phyloP scores from a whole-genome alignment of 1,140 invertebrate species.

The Capitella teleta region DNA sequence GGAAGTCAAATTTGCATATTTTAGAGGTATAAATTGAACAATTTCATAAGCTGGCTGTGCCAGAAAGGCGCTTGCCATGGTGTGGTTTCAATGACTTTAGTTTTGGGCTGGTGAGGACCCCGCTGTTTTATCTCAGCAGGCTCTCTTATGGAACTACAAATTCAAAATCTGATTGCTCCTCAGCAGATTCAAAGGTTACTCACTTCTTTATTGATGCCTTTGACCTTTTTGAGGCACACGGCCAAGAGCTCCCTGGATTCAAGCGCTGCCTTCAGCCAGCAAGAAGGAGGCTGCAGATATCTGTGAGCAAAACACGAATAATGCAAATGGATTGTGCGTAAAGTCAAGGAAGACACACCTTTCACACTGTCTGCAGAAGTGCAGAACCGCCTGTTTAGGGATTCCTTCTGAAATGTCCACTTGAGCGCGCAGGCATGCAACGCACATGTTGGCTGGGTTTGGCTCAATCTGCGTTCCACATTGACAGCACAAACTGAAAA shows the following conservation, averaged over 20 bases:
- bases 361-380: constrained; percentile 39
- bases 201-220: constrained; percentile 71
- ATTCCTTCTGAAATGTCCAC: constrained; percentile 95
- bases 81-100: neutral
- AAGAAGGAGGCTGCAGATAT: constrained; percentile 83
- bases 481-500: constrained; percentile 46
- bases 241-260: constrained; percentile 88
- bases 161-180: no score
- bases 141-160: no score
- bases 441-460: constrained; percentile 96
- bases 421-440: constrained; percentile 74
- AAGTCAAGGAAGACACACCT: neutral
- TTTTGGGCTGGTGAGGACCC: neutral
- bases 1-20: no score
- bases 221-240: constrained; percentile 86
- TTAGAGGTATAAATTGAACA: neutral
- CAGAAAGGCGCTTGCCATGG: neutral
- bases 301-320: constrained; percentile 39
- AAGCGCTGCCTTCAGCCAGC: constrained; percentile 77
- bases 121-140: neutral
- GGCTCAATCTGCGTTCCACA: constrained; percentile 63
- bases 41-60: neutral
- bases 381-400: constrained; percentile 63
- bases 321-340: neutral
- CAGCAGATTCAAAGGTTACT: neutral